Percentiles rank a stretch among this genome's conserved stretches.
Evolutionary conservation across 1,140 invertebrate genomes (phyloP).

Genomic region (Goniozus legneri): DNA sequence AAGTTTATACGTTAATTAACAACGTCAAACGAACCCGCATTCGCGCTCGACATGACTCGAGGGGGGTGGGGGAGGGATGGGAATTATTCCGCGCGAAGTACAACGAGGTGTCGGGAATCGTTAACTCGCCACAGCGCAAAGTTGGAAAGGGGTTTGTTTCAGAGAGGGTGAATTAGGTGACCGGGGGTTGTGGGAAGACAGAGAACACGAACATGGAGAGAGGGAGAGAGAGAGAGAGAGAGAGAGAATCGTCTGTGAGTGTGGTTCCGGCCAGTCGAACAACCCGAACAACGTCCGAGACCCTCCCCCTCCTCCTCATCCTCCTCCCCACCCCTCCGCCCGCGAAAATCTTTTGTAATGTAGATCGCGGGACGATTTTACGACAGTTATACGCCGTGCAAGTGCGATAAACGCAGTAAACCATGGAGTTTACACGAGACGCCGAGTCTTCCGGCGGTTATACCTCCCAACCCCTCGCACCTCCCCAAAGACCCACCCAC

Average conservation of each 20-base stretch:
- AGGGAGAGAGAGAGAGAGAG: constrained; percentile 18
- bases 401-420: constrained; percentile 33
- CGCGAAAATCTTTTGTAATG: constrained; percentile 28
- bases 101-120: constrained; percentile 27
- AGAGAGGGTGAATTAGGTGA: too few species aligned
- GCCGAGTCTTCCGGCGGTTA: too few species aligned
- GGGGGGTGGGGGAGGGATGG: neutral
- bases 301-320: too few species aligned
- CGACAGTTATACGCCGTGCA: constrained; percentile 27
- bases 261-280: constrained; percentile 12
- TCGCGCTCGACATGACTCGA: too few species aligned
- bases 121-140: constrained; percentile 34
- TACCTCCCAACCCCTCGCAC: too few species aligned
- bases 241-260: constrained; percentile 3
- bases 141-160: constrained; percentile 12
- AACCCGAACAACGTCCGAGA: constrained; percentile 16
- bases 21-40: too few species aligned
- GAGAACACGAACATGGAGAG: constrained; percentile 8
- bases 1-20: too few species aligned
- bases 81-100: constrained; percentile 26
- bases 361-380: constrained; percentile 27
- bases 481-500: neutral
- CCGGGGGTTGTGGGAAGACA: too few species aligned
- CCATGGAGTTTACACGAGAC: too few species aligned
- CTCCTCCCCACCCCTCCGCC: too few species aligned